Conservation (phyloP, 2,888 invertebrate species). For the Eupithecia subfuscata region DNA sequence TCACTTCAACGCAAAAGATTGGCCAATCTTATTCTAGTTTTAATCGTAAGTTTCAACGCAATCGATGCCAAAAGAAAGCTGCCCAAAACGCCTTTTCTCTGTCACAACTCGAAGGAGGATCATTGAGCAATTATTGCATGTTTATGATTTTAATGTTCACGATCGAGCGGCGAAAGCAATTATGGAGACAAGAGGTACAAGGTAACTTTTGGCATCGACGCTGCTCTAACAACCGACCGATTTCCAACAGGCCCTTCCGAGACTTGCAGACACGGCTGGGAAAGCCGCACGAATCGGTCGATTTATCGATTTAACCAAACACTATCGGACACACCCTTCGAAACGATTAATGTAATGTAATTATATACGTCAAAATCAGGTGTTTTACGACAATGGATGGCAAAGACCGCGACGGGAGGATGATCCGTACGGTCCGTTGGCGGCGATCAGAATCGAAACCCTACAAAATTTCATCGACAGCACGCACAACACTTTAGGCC, state of each 20-base stretch:
- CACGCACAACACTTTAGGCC: slow-evolving; percentile 80
- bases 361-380: slow-evolving; percentile 65
- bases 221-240: slow-evolving; percentile 62
- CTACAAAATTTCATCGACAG: slow-evolving; percentile 72
- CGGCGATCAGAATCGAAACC: slow-evolving; percentile 71
- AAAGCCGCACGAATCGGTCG: slow-evolving; percentile 57
- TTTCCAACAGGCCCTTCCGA: slow-evolving; percentile 55
- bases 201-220: slow-evolving; percentile 73
- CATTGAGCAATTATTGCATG: slow-evolving; percentile 72
- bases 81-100: slow-evolving; percentile 50
- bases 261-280: slow-evolving; percentile 43
- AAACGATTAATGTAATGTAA: slow-evolving; percentile 60
- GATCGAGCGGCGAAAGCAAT: slow-evolving; percentile 68
- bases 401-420: slow-evolving; percentile 59
- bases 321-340: slow-evolving; percentile 77
- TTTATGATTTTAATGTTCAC: slow-evolving; percentile 73
- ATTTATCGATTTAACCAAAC: slow-evolving; percentile 70
- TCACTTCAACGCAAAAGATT: slow-evolving; percentile 67
- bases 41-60: slow-evolving; percentile 51
- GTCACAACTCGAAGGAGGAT: slow-evolving; percentile 64
- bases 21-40: slow-evolving; percentile 76
- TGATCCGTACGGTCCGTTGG: slow-evolving; percentile 71
- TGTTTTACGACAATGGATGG: slow-evolving; percentile 60
- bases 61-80: slow-evolving; percentile 75
- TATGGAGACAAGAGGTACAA: slow-evolving; percentile 56